These are phyloP conservation scores for Brachionus sp. DNA, from an alignment of 1,140 invertebrate genomes.

Conservation along the genomic window DNA sequence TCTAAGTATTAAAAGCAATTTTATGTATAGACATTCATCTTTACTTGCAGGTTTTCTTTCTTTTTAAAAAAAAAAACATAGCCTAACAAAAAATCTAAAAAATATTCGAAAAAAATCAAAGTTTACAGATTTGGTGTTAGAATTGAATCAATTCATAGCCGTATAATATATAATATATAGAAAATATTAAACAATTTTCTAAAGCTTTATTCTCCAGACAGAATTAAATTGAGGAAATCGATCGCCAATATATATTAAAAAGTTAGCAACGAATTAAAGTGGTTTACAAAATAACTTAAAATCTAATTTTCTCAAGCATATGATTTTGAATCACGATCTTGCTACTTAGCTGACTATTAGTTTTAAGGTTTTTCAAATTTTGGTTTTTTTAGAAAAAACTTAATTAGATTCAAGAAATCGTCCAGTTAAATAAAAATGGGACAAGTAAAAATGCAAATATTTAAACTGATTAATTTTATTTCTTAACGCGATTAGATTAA, in stretches of 20 bases:
- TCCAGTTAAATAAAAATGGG: background rate
- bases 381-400: background rate
- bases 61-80: background rate
- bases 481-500: background rate
- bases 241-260: background rate
- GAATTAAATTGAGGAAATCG: background rate
- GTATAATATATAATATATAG: no score
- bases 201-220: background rate
- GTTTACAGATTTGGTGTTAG: background rate
- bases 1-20: background rate
- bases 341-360: background rate
- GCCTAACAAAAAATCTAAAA: background rate
- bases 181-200: background rate
- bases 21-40: background rate
- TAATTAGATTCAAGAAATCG: background rate
- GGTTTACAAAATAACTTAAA: background rate
- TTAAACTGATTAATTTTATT: slow-evolving; percentile 32
- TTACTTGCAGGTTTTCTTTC: background rate
- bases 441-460: slow-evolving; percentile 28
- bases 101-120: background rate
- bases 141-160: no score
- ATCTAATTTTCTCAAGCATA: background rate
- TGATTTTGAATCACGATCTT: background rate
- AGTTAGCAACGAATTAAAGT: background rate
- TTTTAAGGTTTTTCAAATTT: background rate